These are phyloP conservation scores for Anadara kagoshimensis DNA, from an alignment of 1,140 invertebrate genomes.

Conservation along the genomic window DNA sequence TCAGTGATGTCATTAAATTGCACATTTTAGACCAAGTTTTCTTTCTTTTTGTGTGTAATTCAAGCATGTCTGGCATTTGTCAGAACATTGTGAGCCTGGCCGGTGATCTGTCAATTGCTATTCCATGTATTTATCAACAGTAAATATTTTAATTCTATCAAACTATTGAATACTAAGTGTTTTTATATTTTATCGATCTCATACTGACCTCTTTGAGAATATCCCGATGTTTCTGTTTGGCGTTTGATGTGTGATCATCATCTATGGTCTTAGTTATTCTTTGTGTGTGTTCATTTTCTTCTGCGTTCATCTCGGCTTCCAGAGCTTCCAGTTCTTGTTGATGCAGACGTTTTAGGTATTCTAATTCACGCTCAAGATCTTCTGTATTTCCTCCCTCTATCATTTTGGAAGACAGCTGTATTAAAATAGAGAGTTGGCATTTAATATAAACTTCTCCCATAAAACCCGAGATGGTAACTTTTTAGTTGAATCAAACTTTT, in stretches of 20 bases:
- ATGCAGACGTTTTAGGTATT: slow-evolving; percentile 55
- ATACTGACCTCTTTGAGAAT: slow-evolving; percentile 53
- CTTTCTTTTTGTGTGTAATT: no score
- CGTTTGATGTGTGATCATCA: slow-evolving; percentile 56
- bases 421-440: no score
- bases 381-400: slow-evolving; percentile 62
- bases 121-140: neutral
- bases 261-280: slow-evolving; percentile 55
- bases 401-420: slow-evolving; percentile 61
- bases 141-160: neutral
- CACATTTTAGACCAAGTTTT: no score
- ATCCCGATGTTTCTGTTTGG: slow-evolving; percentile 56
- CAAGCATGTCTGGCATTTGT: no score
- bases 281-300: slow-evolving; percentile 58
- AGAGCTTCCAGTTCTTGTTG: slow-evolving; percentile 54
- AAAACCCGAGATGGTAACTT: no score
- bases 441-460: no score
- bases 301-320: slow-evolving; percentile 60
- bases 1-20: no score
- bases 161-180: no score
- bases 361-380: slow-evolving; percentile 58
- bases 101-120: no score
- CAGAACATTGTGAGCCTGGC: no score
- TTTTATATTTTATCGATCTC: no score
- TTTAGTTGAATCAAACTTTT: no score